Evolutionary conservation across 2,113 vertebrate genomes (phyloP), one percentile per base, ranked within the genome.

Genomic region (Platysteira castanea): DNA sequence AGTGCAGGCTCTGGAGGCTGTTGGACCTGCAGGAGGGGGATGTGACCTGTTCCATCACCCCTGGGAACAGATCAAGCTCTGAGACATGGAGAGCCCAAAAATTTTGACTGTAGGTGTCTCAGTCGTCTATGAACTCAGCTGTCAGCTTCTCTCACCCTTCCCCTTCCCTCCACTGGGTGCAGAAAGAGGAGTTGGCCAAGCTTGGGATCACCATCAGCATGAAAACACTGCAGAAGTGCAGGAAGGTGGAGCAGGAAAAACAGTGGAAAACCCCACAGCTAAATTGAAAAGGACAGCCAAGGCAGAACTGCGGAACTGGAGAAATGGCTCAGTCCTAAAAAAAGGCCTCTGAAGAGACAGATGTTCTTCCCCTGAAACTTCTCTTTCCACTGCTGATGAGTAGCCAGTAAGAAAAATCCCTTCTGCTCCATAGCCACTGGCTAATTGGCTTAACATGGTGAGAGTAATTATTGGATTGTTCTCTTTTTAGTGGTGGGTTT

Each of bases 391-490:
- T 24, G 27, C 83, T 61, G 86, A 33, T 2, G 14, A 89, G 57
- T 17, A 80, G 17, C 70, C 81, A 67, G 52, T 31, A 75, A 89
- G 77, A 61, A 80, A 90, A 89, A 78, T 37, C 75, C 70, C 78
- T 95, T 90, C 74, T 95, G 96, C 65, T 96, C 65, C 1, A 0
- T 83, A 89, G 90, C 85, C 84, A 94, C 46, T 63, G 69, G 68
- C 85, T 95, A 96, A 97, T 96, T 94, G 92, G 83, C 87, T 93
- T 94, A 95, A 93, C 80, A 9, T 56, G 70, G 88, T 82, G 82
- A 79, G 82, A 95, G 74, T 87, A 95, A 94, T 96, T 95, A 97
- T 79, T 81, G 91, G 82, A 89, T 96, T 96, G 85, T 79, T 95
- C 93, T 91, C 96, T 95, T 88, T 89, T 94, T 82, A 93, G 92